Evolutionary conservation across 2,797 vertebrate species (phyloP), one percentile per base, ranked within the genome.

Genomic region (Neostethus bicornis): DNA sequence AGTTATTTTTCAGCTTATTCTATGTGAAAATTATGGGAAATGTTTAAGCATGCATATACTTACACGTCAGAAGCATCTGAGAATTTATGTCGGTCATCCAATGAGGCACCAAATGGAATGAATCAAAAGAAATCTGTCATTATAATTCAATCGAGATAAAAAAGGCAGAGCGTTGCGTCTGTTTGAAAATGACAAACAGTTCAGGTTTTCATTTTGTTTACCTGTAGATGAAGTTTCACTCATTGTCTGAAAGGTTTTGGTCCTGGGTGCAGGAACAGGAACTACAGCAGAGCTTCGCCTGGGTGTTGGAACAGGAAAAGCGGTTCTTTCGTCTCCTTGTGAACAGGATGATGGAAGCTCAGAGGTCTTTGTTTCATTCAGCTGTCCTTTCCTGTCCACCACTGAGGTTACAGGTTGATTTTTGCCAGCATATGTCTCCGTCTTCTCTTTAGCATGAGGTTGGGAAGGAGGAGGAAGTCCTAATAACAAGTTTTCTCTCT

Each of bases 231-330:
- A 6, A 17, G 56, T 34, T 43, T 34, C 48, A 29, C 11, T 54
- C 20, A 20, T 26, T 4, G 26, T 47, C 42, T 51, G 59, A 9
- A 46, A 6, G 0, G 46, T 23, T 72, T 38, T 80, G 51, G 20
- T 59, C 51, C 77, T 81, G 26, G 77, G 50, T 5, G 69, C 54
- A 59, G 81, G 72, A 75, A 66, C 66, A 20, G 79, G 77, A 3
- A 5, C 53, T 1, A 0, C 21, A 28, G 74, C 31, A 0, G 64
- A 38, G 41, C 17, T 73, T 3, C 16, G n/a, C 4, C 76, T 77
- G 2, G 75, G 74, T 13, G 75, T 48, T 45, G 83, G 67, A 51
- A 69, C 62, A 0, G 75, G 77, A 17, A 7, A 41, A 21, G 19
- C 13, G 2, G 16, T 44, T 68, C 59, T 51, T 31, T 38, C 66